These are phyloP conservation scores for Willisornis vidua DNA, from an alignment of 2,113 vertebrate genomes.

Conservation along the genomic window DNA sequence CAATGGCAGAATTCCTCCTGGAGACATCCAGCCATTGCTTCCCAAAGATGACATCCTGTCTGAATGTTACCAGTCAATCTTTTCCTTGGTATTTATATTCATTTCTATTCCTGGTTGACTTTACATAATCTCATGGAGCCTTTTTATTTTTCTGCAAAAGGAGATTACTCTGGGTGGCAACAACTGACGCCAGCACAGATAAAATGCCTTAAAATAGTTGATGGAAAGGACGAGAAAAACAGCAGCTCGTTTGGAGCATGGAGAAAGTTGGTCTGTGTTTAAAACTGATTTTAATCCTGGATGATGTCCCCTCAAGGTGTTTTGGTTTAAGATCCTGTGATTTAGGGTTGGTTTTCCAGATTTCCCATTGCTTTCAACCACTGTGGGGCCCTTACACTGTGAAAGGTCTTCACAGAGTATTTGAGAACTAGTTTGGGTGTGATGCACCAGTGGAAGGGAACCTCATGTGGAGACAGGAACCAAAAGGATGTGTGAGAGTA, in stretches of 20 bases:
- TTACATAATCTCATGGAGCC: neutral
- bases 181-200: neutral
- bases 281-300: neutral
- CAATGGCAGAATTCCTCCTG: neutral
- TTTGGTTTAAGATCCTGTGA: neutral
- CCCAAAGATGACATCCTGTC: neutral
- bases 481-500: neutral
- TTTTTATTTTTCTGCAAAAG: neutral
- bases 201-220: neutral
- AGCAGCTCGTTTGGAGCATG: neutral
- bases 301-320: neutral
- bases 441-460: neutral
- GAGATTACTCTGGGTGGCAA: neutral
- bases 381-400: neutral
- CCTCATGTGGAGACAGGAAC: neutral
- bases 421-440: neutral
- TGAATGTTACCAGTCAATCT: neutral
- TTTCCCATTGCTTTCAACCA: neutral
- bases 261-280: neutral
- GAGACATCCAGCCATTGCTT: neutral
- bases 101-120: constrained; percentile 30
- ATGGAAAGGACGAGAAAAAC: neutral
- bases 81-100: neutral
- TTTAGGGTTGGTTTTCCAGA: neutral
- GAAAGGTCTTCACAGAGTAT: neutral